These are phyloP conservation scores for Drosophila varians DNA, from an alignment of 1,140 invertebrate genomes.

Conservation along the genomic window DNA sequence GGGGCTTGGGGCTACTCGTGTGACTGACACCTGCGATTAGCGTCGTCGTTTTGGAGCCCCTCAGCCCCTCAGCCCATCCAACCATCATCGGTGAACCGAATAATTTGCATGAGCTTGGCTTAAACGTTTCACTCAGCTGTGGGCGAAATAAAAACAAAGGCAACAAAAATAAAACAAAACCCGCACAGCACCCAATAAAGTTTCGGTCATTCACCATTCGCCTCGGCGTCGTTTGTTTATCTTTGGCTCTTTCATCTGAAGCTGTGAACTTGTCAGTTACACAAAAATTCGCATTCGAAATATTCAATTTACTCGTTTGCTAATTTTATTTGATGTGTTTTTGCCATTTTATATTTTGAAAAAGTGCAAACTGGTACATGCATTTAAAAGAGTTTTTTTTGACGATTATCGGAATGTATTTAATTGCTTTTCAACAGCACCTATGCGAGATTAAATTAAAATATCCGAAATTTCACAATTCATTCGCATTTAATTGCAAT, in stretches of 20 bases:
- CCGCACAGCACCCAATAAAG: no score
- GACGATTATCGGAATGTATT: constrained; percentile 9
- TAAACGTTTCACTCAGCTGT: constrained; percentile 47
- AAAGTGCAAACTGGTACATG: constrained; percentile 37
- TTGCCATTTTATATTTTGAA: constrained; percentile 9
- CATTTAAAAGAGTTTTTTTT: constrained; percentile 18
- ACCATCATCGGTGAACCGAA: constrained; percentile 54
- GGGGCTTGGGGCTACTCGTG: constrained; percentile 44
- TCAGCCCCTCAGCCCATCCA: constrained; percentile 6
- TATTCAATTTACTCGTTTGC: constrained; percentile 49
- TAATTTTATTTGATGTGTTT: constrained; percentile 39
- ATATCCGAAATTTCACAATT: neutral
- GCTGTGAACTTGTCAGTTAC: constrained; percentile 60
- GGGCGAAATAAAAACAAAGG: neutral
- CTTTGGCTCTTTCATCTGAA: constrained; percentile 31
- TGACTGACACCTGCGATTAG: constrained; percentile 79
- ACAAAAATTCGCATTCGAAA: constrained; percentile 32
- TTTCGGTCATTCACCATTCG: constrained; percentile 68
- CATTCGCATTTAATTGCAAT: constrained; percentile 21
- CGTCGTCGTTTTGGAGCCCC: constrained; percentile 30
- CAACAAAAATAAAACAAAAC: constrained; percentile 10
- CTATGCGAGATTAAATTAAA: neutral
- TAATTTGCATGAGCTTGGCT: constrained; percentile 73
- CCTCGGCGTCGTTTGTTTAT: constrained; percentile 42
- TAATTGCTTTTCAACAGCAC: constrained; percentile 28